Base-by-base conservation (phyloP, 2,888 invertebrate species). In the Pyralis farinalis region DNA sequence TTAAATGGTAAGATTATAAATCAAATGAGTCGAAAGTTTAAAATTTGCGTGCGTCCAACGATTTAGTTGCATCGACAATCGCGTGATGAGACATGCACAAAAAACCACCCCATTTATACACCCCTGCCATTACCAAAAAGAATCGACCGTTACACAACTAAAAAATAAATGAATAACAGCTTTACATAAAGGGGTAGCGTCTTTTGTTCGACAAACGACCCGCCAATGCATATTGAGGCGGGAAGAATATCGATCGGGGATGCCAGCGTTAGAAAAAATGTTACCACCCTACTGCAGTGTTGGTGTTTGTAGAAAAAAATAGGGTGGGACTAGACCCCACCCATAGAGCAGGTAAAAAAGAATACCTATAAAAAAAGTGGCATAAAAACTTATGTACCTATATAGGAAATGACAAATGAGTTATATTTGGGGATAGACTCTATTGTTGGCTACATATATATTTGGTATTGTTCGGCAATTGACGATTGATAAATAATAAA, bases 101-200 rank as follows among this genome's bases (percentile, higher is more conserved):
- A 87, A 80, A 86, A 83, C 66, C 64, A 69, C 79, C 78, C 69
- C 70, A 71, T 66, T 69, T 64, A 53, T 68, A 73, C 11, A 75
- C 76, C 83, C 87, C 68, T 68, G 73, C 75, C 68, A 83, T 82
- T 81, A 79, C 77, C 81, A 66, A 80, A 85, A 83, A 82, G 78
- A 82, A 80, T 74, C 75, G 68, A 80, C 87, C 85, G 86, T 88
- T 86, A 80, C 54, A 63, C 60, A 53, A 63, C 63, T 70, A 81
- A 84, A 86, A 84, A 85, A 81, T 75, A 68, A 70, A 84, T 78
- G 82, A 82, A 86, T 80, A 79, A 73, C 63, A 37, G 65, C 68
- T 76, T 72, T 80, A 84, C 64, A 84, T 82, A 85, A 77, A 81
- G 74, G 74, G 71, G 65, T 56, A 63, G 25, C 60, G 55, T 63